Conservation (phyloP, 2,888 invertebrate genomes). For the Pegoplata infirma region DNA sequence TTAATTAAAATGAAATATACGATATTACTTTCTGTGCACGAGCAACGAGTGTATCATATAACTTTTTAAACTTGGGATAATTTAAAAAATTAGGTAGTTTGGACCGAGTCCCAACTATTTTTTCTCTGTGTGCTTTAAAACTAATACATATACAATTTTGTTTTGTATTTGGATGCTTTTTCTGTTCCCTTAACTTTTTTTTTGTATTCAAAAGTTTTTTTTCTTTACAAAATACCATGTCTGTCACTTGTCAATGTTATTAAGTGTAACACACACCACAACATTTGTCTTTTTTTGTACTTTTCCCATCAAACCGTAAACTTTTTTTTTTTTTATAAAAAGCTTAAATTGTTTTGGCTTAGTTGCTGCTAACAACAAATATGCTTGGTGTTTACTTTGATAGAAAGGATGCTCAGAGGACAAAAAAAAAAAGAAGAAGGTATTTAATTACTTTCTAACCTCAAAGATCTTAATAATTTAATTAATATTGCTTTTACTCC, state of each 20-base stretch:
- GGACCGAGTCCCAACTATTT: no score
- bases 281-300: not conserved
- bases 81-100: no score
- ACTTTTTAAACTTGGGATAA: no score
- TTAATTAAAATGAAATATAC: no score
- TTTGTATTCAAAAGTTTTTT: not conserved
- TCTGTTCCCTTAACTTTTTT: not conserved
- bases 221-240: not conserved
- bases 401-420: not conserved
- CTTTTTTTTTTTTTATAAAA: not conserved
- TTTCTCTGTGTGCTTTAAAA: no score
- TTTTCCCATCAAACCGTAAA: not conserved
- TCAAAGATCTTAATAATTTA: conserved; percentile 40
- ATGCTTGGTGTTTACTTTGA: not conserved
- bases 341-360: not conserved
- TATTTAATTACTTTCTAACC: conserved; percentile 45
- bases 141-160: no score
- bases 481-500: conserved; percentile 41
- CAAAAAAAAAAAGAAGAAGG: not conserved
- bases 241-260: conserved; percentile 45
- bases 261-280: conserved; percentile 5
- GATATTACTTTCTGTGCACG: no score
- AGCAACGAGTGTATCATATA: no score
- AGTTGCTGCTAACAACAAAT: not conserved
- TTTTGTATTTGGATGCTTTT: not conserved